Evolutionary conservation across 2,797 vertebrate genomes (phyloP).

Genomic region (Mycteria americana): DNA sequence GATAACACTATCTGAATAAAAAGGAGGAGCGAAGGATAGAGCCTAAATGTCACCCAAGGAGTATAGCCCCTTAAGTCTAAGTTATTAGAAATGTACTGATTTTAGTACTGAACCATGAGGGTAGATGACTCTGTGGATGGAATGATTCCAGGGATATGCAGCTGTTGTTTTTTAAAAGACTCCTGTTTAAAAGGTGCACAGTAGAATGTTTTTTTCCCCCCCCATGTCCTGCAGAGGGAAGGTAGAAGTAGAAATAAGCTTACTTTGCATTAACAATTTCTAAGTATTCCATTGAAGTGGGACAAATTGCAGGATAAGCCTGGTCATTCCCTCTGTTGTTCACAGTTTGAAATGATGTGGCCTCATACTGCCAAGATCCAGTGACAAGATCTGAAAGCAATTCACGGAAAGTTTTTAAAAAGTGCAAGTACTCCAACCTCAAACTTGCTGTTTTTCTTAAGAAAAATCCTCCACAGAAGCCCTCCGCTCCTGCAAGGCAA

Average conservation of each 20-base stretch:
- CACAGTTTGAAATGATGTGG: slow-evolving; percentile 10
- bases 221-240: background rate
- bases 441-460: background rate
- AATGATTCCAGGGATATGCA: background rate
- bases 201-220: background rate
- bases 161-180: background rate
- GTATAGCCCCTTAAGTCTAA: background rate
- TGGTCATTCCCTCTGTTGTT: slow-evolving; percentile 27
- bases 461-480: background rate
- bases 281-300: slow-evolving; percentile 15
- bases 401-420: background rate
- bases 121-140: background rate
- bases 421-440: background rate
- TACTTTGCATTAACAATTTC: background rate
- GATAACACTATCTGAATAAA: background rate
- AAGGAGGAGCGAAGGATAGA: background rate
- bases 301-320: background rate
- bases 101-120: background rate
- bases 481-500: background rate
- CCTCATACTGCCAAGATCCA: slow-evolving; percentile 41
- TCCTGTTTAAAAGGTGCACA: background rate
- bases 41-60: background rate
- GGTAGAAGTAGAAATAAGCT: background rate
- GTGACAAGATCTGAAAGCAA: slow-evolving; percentile 18
- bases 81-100: background rate